phyloP scores from a whole-genome alignment of 2,113 vertebrate genomes.

The Benitochromis conjunctus region DNA sequence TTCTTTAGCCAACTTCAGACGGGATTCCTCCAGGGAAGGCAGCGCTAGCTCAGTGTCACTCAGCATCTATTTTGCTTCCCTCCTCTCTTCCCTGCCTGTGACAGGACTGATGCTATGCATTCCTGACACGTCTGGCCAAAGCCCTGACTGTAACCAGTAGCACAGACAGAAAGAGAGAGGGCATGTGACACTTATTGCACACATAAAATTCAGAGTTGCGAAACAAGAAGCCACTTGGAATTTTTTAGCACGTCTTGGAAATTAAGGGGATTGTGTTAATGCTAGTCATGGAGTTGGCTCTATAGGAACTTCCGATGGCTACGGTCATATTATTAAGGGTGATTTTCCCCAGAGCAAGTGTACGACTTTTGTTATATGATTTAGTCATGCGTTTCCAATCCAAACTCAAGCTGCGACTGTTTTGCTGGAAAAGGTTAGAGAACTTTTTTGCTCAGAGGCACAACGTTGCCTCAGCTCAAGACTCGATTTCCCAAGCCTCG shows the following conservation, averaged over 20 bases:
- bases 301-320: neutral
- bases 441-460: neutral
- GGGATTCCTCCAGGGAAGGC: conserved; percentile 22
- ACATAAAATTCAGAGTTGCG: neutral
- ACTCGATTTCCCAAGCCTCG: neutral
- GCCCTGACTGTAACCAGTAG: conserved; percentile 20
- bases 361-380: neutral
- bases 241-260: neutral
- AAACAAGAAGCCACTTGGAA: neutral
- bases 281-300: neutral
- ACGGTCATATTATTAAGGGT: neutral
- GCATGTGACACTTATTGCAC: conserved; percentile 15
- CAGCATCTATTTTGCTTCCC: conserved; percentile 17
- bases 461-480: neutral
- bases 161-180: conserved; percentile 3
- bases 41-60: conserved; percentile 43
- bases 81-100: neutral
- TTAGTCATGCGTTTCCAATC: neutral
- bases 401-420: neutral
- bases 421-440: neutral
- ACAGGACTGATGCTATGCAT: conserved; percentile 36
- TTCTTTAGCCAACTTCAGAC: conserved; percentile 1
- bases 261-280: neutral
- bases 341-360: neutral
- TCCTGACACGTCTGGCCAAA: conserved; percentile 29